Evolutionary conservation across 1,140 invertebrate species (phyloP), one percentile per base, ranked within the genome.

Genomic region (Sminthurides bifidus): DNA sequence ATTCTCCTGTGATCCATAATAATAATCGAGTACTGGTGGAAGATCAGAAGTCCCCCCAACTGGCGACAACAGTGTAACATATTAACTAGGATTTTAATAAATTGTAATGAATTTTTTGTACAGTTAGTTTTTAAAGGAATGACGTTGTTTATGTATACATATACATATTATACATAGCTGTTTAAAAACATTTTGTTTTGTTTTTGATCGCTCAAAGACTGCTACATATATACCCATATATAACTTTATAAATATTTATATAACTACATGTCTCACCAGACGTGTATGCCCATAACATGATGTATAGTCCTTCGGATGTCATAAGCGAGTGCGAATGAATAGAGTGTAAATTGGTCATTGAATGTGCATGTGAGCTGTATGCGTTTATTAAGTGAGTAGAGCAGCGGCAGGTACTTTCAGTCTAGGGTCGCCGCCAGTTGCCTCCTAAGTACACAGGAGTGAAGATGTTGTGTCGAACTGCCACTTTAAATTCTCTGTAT

Each of bases 181-280:
- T 33, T 46, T 24, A 26, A 21, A 46, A 6, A 12, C 30, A 6
- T 46, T 46, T 29, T 4, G 24, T 46, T 17, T n/a, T 49, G 10
- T 49, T 49, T 49, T 49, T 49, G 46, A 49, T 49, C 46, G 31
- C 46, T 19, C 4, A 49, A 49, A 49, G 46, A 49, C 46, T 49
- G 46, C 10, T 46, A 26, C 30, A 21, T 46, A 23, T 35, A 8
- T 10, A 35, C 33, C n/a, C n/a, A 10, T 35, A 10, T 35, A 8
- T 8, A 35, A 35, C n/a, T 35, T 35, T 10, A 35, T n/a, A n/a
- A n/a, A n/a, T n/a, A n/a, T n/a, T n/a, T n/a, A n/a, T n/a, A n/a
- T n/a, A n/a, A n/a, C n/a, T n/a, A n/a, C n/a, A n/a, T n/a, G n/a
- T n/a, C n/a, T n/a, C n/a, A n/a, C n/a, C n/a, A n/a, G n/a, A n/a